Base-by-base conservation (phyloP, 2,113 vertebrate genomes). In the Hippocampus guttulatus region DNA sequence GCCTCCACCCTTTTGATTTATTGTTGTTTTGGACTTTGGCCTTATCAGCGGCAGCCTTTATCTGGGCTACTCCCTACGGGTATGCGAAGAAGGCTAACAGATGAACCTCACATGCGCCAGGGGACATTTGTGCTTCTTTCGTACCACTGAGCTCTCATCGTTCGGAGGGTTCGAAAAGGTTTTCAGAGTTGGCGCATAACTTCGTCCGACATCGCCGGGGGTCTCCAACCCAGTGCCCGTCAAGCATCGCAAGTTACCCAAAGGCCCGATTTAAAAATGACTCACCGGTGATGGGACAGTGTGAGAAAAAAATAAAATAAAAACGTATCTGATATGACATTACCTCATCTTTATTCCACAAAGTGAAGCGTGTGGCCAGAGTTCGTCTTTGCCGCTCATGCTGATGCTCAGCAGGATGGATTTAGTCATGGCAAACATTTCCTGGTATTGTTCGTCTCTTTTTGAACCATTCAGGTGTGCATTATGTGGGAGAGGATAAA, bases 391-490 rank as follows among this genome's bases (percentile, higher is more conserved):
- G 7, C 12, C 69, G 51, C 25, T 65, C 23, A 74, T 21, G 33
- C 33, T 7, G 45, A 64, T 67, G 49, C 40, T 66, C 18, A 68
- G 43, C 4, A 51, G 60, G 23, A 43, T 33, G 76, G 55, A 61
- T 65, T 40, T 30, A 76, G 67, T 62, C 47, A 65, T 21, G 64
- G 54, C 27, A 74, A 76, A 63, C 69, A 81, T 75, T 91, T 93
- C 92, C 92, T 89, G 74, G 60, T 54, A 91, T 91, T 93, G 92
- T 93, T 76, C 0, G 6, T 51, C 8, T 74, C 69, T 62, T 70
- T 45, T 79, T 69, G 71, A 74, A 64, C 14, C 61, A 47, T 79
- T 75, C 88, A 92, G 91, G 89, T 93, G 87, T 30, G 2, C 15
- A 33, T 57, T 75, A 65, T 14, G 70, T 38, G 33, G 68, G 64